Evolutionary conservation across 1,140 invertebrate genomes (phyloP).

Genomic region (Cydia strobilella): DNA sequence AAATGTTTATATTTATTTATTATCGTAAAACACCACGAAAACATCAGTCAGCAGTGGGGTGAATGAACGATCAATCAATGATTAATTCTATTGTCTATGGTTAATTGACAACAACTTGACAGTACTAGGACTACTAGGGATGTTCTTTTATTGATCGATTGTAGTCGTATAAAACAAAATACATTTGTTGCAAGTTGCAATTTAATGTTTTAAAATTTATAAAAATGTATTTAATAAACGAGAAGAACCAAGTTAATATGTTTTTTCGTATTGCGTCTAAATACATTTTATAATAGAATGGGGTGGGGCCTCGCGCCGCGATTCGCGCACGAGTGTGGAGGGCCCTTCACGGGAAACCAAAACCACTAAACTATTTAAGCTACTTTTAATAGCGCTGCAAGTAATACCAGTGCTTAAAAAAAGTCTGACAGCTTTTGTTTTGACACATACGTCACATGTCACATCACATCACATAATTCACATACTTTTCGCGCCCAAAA

Average conservation of each 20-base stretch:
- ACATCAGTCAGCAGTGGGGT: slow-evolving; percentile 65
- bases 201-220: too few relatives aligned
- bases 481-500: slow-evolving; percentile 52
- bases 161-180: not conserved
- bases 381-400: not conserved
- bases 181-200: too few relatives aligned
- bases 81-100: slow-evolving; percentile 68
- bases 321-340: too few relatives aligned
- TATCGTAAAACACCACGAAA: slow-evolving; percentile 77
- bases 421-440: slow-evolving; percentile 1
- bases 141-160: slow-evolving; percentile 29
- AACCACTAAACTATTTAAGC: not conserved
- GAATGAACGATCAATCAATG: slow-evolving; percentile 78
- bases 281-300: too few relatives aligned
- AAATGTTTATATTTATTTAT: slow-evolving; percentile 73
- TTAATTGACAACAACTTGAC: slow-evolving; percentile 56
- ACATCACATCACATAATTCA: too few relatives aligned
- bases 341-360: too few relatives aligned
- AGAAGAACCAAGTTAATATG: not conserved
- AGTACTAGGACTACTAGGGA: slow-evolving; percentile 56
- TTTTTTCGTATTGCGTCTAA: not conserved
- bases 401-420: not conserved
- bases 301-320: too few relatives aligned
- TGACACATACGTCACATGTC: too few relatives aligned
- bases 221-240: not conserved